Conservation (phyloP, 2,113 vertebrate species). For the Pomatorhinus ruficollis region DNA sequence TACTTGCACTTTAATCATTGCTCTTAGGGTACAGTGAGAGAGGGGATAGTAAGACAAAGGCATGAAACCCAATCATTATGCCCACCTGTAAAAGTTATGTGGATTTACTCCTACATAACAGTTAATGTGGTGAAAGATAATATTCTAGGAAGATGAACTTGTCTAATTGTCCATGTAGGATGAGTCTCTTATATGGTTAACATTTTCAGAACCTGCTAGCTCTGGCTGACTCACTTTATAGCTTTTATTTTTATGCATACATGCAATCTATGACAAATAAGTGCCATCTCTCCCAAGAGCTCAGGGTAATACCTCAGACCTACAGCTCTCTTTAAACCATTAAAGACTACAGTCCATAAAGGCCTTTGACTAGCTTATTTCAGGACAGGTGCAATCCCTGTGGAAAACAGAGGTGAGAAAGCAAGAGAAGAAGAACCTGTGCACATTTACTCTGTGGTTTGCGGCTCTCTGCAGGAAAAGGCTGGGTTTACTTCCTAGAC, state of each 20-base stretch:
- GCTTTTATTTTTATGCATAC: background rate
- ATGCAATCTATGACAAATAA: background rate
- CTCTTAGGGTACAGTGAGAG: background rate
- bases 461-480: background rate
- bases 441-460: background rate
- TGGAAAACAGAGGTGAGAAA: background rate
- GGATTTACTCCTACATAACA: background rate
- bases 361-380: background rate
- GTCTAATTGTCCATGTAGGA: background rate
- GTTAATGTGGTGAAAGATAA: background rate
- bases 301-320: background rate
- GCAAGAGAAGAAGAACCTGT: background rate
- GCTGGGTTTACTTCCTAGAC: background rate
- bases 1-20: background rate
- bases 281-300: background rate
- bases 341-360: background rate
- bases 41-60: background rate
- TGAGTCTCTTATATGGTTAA: accelerated
- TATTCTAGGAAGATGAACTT: background rate
- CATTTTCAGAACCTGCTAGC: background rate
- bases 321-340: background rate
- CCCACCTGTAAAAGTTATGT: background rate
- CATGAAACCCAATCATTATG: background rate
- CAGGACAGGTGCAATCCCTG: background rate
- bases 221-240: background rate